These are phyloP conservation scores for Diacarnus erythraeanus DNA, from an alignment of 37 sponge, comb jelly and placozoan species.

Conservation along the genomic window DNA sequence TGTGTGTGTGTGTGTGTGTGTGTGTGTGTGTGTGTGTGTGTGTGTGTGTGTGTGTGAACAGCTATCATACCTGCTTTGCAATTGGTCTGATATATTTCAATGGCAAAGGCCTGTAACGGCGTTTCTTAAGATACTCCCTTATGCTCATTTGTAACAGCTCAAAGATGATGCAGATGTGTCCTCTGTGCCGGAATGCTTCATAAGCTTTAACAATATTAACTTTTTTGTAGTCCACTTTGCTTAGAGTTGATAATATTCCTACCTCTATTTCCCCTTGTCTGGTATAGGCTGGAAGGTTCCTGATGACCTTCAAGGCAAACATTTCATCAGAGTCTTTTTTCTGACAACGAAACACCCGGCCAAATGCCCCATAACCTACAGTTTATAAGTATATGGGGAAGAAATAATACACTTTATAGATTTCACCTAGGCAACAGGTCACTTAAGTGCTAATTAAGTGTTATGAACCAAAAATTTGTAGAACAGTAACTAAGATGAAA, in stretches of 20 bases:
- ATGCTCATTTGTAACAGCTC: conserved; percentile 90
- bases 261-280: conserved; percentile 94
- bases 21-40: no score
- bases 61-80: conserved; percentile 80
- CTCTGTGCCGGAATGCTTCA: conserved; percentile 84
- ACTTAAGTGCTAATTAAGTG: no score
- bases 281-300: conserved; percentile 86
- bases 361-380: conserved; percentile 87
- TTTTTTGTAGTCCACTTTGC: conserved; percentile 53
- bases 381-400: no score
- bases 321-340: conserved; percentile 70
- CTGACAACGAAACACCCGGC: conserved; percentile 89
- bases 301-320: conserved; percentile 91
- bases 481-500: no score
- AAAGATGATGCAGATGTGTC: conserved; percentile 95
- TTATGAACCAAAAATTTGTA: no score
- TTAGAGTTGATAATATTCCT: conserved; percentile 66
- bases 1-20: no score
- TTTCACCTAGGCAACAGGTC: no score
- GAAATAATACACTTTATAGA: no score
- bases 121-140: conserved; percentile 87
- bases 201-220: conserved; percentile 84
- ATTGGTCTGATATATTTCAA: conserved; percentile 90
- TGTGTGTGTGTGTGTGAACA: no score
- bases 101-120: conserved; percentile 78